Evolutionary conservation across 2,888 invertebrate genomes (phyloP).

Genomic region (Rhagium mordax): DNA sequence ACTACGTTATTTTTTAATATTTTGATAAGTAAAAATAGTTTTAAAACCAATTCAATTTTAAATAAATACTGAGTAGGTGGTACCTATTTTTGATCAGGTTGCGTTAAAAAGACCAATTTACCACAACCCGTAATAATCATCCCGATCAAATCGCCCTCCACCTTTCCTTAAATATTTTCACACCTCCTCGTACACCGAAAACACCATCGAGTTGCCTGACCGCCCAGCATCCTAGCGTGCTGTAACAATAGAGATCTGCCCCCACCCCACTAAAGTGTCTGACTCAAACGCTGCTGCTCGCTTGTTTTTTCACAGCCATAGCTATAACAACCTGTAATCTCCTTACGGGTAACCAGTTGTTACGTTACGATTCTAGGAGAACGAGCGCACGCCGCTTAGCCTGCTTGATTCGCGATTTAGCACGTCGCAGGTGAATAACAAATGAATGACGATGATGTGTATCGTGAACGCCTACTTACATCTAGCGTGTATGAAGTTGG

Average conservation of each 20-base stretch:
- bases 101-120: too few species aligned
- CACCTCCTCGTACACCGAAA: slow-evolving; percentile 44
- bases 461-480: slow-evolving; percentile 52
- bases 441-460: slow-evolving; percentile 53
- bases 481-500: slow-evolving; percentile 50
- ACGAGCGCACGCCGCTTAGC: slow-evolving; percentile 10
- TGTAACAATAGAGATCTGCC: slow-evolving; percentile 60
- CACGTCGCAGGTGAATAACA: slow-evolving; percentile 44
- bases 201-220: slow-evolving; percentile 24
- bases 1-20: too few species aligned
- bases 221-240: slow-evolving; percentile 48
- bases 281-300: slow-evolving; percentile 58
- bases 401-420: slow-evolving; percentile 19
- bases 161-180: slow-evolving; percentile 41
- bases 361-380: slow-evolving; percentile 37
- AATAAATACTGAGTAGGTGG: too few species aligned
- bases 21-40: too few species aligned
- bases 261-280: slow-evolving; percentile 56
- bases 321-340: slow-evolving; percentile 70
- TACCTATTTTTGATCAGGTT: too few species aligned
- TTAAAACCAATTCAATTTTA: too few species aligned
- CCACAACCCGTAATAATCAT: too few species aligned
- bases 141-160: background rate
- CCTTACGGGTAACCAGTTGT: slow-evolving; percentile 58
- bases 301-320: slow-evolving; percentile 66